Conservation (phyloP, 2,113 vertebrate species). For the Neodon shergylaensis region DNA sequence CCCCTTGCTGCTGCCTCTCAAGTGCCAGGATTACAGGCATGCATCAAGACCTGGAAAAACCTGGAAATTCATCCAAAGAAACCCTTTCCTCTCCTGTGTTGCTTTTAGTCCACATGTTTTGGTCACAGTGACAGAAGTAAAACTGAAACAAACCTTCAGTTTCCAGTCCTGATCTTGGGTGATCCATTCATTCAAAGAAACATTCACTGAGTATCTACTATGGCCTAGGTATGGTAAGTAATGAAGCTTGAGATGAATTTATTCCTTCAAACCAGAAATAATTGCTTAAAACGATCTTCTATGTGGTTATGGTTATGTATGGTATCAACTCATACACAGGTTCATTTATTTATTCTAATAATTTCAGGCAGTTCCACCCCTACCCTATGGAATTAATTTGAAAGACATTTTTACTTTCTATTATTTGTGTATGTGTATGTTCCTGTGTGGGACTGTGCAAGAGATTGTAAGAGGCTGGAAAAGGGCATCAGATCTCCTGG, state of each 20-base stretch:
- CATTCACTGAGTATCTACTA: background rate
- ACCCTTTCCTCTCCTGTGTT: background rate
- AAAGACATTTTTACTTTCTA: background rate
- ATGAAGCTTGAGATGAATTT: background rate
- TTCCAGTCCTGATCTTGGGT: background rate
- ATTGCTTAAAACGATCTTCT: background rate
- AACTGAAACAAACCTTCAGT: background rate
- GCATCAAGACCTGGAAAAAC: background rate
- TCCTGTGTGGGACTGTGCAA: background rate
- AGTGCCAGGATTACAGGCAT: background rate
- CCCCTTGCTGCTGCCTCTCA: background rate
- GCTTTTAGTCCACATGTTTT: background rate
- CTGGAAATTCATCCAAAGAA: no score
- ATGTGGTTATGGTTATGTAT: background rate
- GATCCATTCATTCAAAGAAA: background rate
- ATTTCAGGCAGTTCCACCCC: background rate
- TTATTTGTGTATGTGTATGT: background rate
- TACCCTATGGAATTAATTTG: background rate
- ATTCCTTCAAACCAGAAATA: background rate
- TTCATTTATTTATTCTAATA: conserved; percentile 16
- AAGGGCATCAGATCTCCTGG: background rate
- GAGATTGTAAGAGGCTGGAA: background rate
- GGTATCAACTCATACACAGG: background rate
- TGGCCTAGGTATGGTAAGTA: background rate
- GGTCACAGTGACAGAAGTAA: background rate